Percentiles rank a stretch among this genome's conserved stretches.
Conservation (phyloP, 2,113 vertebrate genomes). For the Physeter macrocephalus region DNA sequence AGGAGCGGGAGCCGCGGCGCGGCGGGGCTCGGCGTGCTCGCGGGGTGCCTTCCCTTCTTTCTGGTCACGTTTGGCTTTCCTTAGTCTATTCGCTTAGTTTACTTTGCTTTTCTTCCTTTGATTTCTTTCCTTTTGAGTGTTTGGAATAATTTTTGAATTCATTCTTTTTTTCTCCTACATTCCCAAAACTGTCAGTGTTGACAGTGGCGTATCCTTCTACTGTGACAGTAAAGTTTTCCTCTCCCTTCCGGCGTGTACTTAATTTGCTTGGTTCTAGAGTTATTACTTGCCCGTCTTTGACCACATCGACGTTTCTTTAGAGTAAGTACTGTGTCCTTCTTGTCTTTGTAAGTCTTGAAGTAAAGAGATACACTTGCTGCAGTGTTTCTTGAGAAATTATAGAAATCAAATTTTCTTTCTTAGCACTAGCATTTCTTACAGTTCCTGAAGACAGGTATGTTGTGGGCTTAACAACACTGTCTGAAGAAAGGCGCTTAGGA, state of each 20-base stretch:
- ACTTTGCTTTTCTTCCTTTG: neutral
- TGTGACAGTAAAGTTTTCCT: neutral
- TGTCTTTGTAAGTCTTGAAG: neutral
- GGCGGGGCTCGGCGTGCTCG: conserved; percentile 82
- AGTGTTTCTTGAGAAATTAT: neutral
- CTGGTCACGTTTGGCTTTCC: neutral
- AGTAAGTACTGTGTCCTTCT: neutral
- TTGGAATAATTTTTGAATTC: neutral
- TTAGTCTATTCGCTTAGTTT: neutral
- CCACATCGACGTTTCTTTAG: neutral
- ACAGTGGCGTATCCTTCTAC: neutral
- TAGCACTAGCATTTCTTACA: neutral
- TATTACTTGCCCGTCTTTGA: neutral
- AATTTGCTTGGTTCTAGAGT: neutral
- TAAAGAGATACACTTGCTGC: neutral
- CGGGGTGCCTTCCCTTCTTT: neutral
- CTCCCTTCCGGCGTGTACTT: neutral
- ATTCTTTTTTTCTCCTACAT: neutral
- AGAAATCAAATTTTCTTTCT: neutral
- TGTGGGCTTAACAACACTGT: neutral
- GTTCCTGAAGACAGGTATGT: neutral
- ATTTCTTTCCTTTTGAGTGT: neutral
- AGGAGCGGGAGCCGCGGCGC: no score
- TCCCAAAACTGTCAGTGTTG: neutral
- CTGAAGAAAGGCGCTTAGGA: neutral